Evolutionary conservation across 2,888 invertebrate species (phyloP), one percentile per base, ranked within the genome.

Genomic region (Notodonta dromedarius): DNA sequence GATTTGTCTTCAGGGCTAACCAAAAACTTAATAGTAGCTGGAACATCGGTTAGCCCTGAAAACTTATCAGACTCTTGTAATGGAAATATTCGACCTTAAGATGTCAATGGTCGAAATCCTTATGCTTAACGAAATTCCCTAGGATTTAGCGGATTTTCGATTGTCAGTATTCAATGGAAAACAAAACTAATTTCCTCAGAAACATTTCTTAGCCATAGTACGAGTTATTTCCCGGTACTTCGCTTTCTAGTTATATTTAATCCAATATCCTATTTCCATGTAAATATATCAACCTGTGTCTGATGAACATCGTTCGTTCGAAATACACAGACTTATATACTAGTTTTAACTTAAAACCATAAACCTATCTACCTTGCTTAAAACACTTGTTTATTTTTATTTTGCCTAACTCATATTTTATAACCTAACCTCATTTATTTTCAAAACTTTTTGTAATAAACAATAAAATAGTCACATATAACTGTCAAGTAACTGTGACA

Each of bases 401-500:
- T 24, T 24, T 24, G 24, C 24, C 24, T 24, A 2, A 24, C 24
- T 24, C 24, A 24, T 24, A 24, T 24, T 24, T 24, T 24, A 24
- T 24, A 24, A 24, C 24, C 42, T 42, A 12, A 42, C 42, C 42
- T 4, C 42, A 9, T 42, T 42, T 12, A 4, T 11, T 7, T 42
- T 8, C 5, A 42, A 42, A 42, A 42, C 42, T 42, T 42, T 42
- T 12, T 42, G 4, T 40, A 2, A 40, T 40, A 40, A 2, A 40
- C 8, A 11, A 12, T 12, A 12, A 24, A 24, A 11, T 11, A 4
- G 11, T 42, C 7, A 40, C 9, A 11, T 9, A 11, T 11, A 11
- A 42, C 12, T 42, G 12, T 11, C 42, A 9, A 11, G 42, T 46
- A 46, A n/a, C 46, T 70, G 52, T 72, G 67, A 66, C 70, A 58